These are phyloP conservation scores for Orius insidiosus DNA, from an alignment of 1,140 invertebrate species.

Conservation along the genomic window DNA sequence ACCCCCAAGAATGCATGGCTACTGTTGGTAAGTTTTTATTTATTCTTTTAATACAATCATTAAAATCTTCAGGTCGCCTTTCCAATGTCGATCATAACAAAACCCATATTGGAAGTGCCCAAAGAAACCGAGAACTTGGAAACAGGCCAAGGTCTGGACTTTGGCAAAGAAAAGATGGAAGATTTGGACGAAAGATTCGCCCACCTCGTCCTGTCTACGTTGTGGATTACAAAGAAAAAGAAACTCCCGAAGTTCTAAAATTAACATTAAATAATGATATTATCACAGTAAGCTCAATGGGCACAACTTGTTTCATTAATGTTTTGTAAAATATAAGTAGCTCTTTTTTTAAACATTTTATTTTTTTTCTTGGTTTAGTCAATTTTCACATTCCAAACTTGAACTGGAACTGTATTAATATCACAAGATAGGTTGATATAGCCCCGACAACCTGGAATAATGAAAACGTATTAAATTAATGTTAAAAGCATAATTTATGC, in stretches of 20 bases:
- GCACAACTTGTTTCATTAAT: too few relatives aligned
- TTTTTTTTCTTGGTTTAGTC: too few relatives aligned
- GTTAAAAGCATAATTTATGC: too few relatives aligned
- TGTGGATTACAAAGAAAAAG: slow-evolving; percentile 10
- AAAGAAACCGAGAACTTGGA: slow-evolving; percentile 65
- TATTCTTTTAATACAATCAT: too few relatives aligned
- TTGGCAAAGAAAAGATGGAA: slow-evolving; percentile 81
- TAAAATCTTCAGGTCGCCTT: slow-evolving; percentile 41
- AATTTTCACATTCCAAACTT: too few relatives aligned
- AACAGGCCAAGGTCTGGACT: slow-evolving; percentile 79
- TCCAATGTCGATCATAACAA: slow-evolving; percentile 61
- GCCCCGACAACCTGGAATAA: slow-evolving; percentile 42
- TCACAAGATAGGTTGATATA: slow-evolving; percentile 54
- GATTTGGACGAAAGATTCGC: slow-evolving; percentile 72
- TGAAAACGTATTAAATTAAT: not conserved
- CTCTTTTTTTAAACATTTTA: too few relatives aligned
- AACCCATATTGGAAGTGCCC: slow-evolving; percentile 66
- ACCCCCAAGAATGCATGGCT: slow-evolving; percentile 70
- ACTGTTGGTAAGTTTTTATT: slow-evolving; percentile 47
- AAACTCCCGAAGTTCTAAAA: slow-evolving; percentile 1
- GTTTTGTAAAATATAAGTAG: too few relatives aligned
- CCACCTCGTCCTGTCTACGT: slow-evolving; percentile 36
- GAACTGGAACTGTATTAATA: slow-evolving; percentile 45
- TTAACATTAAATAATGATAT: slow-evolving; percentile 13
- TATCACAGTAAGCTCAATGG: slow-evolving; percentile 4